Evolutionary conservation across 2,113 vertebrate genomes (phyloP).

Genomic region (Zapus hudsonius): DNA sequence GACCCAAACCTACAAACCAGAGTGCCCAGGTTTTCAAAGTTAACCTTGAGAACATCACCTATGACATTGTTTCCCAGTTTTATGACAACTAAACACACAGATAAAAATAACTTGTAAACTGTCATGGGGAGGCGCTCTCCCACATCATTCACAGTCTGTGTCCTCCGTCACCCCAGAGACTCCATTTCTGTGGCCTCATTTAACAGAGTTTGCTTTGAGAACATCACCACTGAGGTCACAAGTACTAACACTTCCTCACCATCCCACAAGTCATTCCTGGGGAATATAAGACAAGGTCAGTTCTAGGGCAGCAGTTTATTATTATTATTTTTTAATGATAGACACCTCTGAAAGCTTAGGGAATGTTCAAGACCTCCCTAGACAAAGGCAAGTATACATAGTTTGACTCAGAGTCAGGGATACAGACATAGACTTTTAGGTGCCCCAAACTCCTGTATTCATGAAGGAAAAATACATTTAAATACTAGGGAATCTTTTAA

Average conservation of each 20-base stretch:
- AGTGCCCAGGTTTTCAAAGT: background rate
- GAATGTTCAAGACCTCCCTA: background rate
- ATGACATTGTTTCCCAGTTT: background rate
- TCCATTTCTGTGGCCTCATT: background rate
- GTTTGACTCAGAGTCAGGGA: background rate
- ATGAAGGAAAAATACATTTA: background rate
- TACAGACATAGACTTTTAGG: background rate
- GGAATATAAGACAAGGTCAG: background rate
- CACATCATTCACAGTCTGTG: background rate
- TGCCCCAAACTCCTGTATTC: background rate
- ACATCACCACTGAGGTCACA: background rate
- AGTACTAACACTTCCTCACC: background rate
- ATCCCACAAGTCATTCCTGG: background rate
- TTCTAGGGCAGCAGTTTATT: background rate
- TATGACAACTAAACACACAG: background rate
- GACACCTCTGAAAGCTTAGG: background rate
- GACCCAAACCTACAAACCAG: background rate
- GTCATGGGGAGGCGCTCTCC: background rate
- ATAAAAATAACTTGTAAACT: background rate
- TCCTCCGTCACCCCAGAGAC: fast-evolving
- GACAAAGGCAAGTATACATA: background rate
- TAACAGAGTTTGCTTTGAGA: background rate
- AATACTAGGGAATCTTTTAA: background rate
- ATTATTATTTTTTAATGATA: constrained; percentile 20
- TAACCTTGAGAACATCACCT: background rate